These are phyloP conservation scores for Grammomys surdaster DNA, from an alignment of 2,113 vertebrate genomes.

Conservation along the genomic window DNA sequence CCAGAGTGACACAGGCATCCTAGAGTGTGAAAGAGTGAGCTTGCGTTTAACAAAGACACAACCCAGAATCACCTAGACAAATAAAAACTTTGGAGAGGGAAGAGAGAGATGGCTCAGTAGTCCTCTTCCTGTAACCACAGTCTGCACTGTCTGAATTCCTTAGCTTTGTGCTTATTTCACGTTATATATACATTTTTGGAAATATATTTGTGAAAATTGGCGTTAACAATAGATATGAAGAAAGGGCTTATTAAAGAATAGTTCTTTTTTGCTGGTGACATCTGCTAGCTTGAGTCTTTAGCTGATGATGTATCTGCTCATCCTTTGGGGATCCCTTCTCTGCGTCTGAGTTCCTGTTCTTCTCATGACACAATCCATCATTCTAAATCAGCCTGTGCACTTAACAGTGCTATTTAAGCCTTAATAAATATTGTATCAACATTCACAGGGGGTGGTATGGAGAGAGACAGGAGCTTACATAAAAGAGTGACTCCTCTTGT, in stretches of 20 bases:
- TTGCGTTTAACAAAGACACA: too few relatives aligned
- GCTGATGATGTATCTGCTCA: slow-evolving; percentile 73
- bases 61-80: not conserved
- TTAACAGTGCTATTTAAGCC: slow-evolving; percentile 80
- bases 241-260: slow-evolving; percentile 62
- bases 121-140: not conserved
- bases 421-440: slow-evolving; percentile 83
- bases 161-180: not conserved
- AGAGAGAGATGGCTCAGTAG: not conserved
- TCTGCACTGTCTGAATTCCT: not conserved
- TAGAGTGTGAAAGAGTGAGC: not conserved
- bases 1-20: not conserved
- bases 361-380: slow-evolving; percentile 74
- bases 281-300: slow-evolving; percentile 73
- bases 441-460: slow-evolving; percentile 10
- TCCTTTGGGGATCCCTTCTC: slow-evolving; percentile 73
- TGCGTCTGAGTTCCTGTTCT: slow-evolving; percentile 65
- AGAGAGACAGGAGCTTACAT: slow-evolving; percentile 45
- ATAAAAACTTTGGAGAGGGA: not conserved
- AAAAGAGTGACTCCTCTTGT: slow-evolving; percentile 57
- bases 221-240: slow-evolving; percentile 57
- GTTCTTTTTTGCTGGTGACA: slow-evolving; percentile 59
- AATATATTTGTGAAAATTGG: not conserved
- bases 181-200: slow-evolving; percentile 4
- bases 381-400: slow-evolving; percentile 80